phyloP scores from a whole-genome alignment of 2,888 invertebrate species.

The Pseudeuparius sepicola region DNA sequence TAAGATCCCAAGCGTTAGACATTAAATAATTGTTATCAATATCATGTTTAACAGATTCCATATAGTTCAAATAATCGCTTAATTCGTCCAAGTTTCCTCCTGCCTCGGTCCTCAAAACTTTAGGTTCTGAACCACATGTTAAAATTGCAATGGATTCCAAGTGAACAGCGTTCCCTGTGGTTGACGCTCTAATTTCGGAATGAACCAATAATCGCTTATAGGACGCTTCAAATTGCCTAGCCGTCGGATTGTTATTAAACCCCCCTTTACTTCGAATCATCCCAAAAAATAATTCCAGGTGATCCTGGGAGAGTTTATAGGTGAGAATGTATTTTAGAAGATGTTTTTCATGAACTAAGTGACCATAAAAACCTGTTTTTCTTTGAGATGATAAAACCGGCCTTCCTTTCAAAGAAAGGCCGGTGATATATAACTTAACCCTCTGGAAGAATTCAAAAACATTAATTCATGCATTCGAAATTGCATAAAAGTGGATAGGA shows the following conservation, averaged over 20 bases:
- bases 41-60: background rate
- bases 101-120: background rate
- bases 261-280: background rate
- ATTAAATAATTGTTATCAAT: slow-evolving; percentile 1
- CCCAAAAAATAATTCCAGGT: slow-evolving; percentile 3
- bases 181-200: slow-evolving; percentile 3
- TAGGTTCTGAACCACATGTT: background rate
- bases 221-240: background rate
- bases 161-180: background rate
- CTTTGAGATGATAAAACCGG: slow-evolving; percentile 2
- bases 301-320: slow-evolving; percentile 1
- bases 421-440: background rate
- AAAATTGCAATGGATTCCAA: background rate
- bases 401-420: background rate
- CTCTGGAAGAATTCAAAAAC: slow-evolving; percentile 1
- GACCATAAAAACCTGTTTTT: background rate
- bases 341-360: background rate
- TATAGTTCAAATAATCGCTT: background rate
- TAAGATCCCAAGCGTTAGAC: background rate
- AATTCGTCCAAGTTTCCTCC: background rate
- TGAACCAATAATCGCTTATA: slow-evolving; percentile 2
- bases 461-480: too few species aligned
- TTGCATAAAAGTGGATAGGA: too few species aligned
- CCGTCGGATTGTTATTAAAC: slow-evolving; percentile 2
- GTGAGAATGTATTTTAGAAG: background rate